These are phyloP conservation scores for Gymnocheta viridis DNA, from an alignment of 2,888 invertebrate genomes.

Conservation along the genomic window DNA sequence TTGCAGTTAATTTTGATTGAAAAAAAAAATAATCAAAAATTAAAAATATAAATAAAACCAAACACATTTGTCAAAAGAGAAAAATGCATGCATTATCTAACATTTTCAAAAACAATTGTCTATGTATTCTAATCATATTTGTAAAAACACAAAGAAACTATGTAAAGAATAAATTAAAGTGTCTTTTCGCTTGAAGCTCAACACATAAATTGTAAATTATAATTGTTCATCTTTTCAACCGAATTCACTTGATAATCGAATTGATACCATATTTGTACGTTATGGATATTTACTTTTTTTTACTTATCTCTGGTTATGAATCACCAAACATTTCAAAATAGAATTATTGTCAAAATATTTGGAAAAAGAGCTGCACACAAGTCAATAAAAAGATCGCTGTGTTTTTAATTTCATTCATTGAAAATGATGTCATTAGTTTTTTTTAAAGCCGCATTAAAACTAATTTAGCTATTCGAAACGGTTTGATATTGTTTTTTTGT, in stretches of 20 bases:
- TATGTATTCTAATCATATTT: neutral
- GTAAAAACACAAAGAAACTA: neutral
- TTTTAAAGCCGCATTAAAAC: constrained; percentile 17
- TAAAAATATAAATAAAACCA: no score
- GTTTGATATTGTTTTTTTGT: neutral
- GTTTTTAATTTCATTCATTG: constrained; percentile 8
- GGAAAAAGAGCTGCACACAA: neutral
- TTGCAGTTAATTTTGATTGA: neutral
- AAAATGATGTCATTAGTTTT: constrained; percentile 48
- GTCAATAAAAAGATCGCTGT: neutral
- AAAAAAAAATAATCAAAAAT: no score
- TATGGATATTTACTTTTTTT: neutral
- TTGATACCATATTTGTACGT: constrained; percentile 2
- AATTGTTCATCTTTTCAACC: neutral
- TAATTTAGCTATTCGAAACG: constrained; percentile 25
- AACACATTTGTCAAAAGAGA: neutral
- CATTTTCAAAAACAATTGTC: neutral
- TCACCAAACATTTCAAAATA: constrained; percentile 10
- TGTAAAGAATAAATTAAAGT: neutral
- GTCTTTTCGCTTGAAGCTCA: neutral
- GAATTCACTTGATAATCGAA: neutral
- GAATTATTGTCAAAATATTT: constrained; percentile 7
- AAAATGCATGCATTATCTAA: neutral
- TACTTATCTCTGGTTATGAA: constrained; percentile 1
- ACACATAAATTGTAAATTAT: neutral